Evolutionary conservation across 2,113 vertebrate species (phyloP).

Genomic region (Cervus canadensis): DNA sequence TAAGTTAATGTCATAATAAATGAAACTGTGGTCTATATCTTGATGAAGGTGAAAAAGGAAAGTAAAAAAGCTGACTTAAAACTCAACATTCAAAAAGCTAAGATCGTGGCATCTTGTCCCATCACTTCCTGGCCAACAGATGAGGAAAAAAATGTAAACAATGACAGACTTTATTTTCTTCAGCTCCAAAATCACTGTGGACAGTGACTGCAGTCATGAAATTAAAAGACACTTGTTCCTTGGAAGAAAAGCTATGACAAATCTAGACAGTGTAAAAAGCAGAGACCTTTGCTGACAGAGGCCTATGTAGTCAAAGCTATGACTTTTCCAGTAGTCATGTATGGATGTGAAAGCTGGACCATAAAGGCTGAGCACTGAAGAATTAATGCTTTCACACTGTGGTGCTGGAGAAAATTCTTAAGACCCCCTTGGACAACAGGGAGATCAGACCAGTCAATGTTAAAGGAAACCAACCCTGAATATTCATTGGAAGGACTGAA

Average conservation of each 20-base stretch:
- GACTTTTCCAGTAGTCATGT: neutral
- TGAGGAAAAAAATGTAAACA: neutral
- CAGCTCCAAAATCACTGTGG: neutral
- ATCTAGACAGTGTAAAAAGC: neutral
- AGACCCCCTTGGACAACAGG: neutral
- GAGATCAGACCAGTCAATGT: neutral
- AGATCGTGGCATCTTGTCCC: neutral
- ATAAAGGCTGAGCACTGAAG: neutral
- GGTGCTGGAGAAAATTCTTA: neutral
- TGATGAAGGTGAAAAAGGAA: neutral
- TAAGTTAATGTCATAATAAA: neutral
- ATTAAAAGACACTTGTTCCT: neutral
- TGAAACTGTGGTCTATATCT: neutral
- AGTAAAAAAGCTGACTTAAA: neutral
- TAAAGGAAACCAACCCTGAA: neutral
- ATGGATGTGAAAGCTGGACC: neutral
- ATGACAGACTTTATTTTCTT: neutral
- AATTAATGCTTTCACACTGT: neutral
- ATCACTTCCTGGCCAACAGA: neutral
- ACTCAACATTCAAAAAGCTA: neutral
- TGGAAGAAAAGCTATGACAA: neutral
- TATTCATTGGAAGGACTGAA: neutral
- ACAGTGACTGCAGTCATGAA: neutral
- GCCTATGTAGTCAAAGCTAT: neutral
- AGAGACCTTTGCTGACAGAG: neutral